These are phyloP conservation scores for Cheilosia vernalis DNA, from an alignment of 2,888 invertebrate genomes.

Conservation along the genomic window DNA sequence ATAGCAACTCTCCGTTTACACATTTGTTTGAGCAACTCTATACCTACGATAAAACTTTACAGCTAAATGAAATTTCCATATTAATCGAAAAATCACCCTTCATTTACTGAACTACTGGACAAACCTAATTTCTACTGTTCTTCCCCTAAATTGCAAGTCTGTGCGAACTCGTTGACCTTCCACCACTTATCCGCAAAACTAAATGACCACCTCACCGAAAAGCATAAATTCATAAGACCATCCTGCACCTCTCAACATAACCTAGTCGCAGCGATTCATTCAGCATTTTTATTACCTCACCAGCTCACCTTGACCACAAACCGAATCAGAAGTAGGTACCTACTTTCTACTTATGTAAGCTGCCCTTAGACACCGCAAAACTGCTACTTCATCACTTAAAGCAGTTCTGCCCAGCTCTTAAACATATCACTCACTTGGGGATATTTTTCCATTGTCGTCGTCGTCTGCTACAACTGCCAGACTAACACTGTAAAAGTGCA, in stretches of 20 bases:
- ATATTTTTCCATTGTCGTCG: conserved; percentile 15
- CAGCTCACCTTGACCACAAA: conserved; percentile 6
- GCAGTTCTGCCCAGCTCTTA: conserved; percentile 1
- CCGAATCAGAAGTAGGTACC: not conserved
- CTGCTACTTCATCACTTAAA: conserved; percentile 25
- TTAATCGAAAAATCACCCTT: no score
- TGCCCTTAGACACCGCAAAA: conserved; percentile 12
- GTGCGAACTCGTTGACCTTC: no score
- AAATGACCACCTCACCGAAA: not conserved
- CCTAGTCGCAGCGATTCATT: not conserved
- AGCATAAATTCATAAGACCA: not conserved
- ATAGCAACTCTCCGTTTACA: no score
- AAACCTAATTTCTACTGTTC: no score
- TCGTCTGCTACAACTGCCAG: not conserved
- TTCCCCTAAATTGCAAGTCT: no score
- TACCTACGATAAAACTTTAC: no score
- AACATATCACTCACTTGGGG: conserved; percentile 42
- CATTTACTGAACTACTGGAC: no score
- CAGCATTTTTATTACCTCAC: not conserved
- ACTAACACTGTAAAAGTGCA: conserved; percentile 17
- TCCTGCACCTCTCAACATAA: not conserved
- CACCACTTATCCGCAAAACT: not conserved
- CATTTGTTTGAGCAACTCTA: no score
- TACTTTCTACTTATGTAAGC: not conserved
- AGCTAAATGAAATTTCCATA: no score